Conservation (phyloP, 2,797 vertebrate genomes). For the Tiaroga cobitis region DNA sequence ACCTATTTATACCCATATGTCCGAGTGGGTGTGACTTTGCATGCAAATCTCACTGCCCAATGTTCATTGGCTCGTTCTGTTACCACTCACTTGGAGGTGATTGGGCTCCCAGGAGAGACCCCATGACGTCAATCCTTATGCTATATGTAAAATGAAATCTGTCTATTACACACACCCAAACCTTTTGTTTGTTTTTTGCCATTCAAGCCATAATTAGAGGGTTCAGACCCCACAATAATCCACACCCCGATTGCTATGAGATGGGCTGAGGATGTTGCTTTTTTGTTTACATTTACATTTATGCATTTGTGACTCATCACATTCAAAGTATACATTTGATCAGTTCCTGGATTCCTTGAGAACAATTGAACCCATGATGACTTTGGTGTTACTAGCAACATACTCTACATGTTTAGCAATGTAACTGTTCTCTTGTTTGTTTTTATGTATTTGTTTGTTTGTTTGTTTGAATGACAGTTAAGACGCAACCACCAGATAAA, state of each 20-base stretch:
- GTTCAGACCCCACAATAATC: not conserved
- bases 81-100: not conserved
- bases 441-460: not conserved
- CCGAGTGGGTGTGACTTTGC: too few relatives aligned
- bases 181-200: not conserved
- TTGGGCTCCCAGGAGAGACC: not conserved
- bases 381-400: not conserved
- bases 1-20: too few relatives aligned
- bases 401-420: not conserved
- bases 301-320: not conserved
- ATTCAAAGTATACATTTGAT: not conserved
- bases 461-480: slow-evolving; percentile 65
- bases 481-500: slow-evolving; percentile 68
- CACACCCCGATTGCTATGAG: not conserved
- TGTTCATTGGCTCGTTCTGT: too few relatives aligned
- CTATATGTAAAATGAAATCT: not conserved
- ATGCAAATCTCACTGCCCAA: too few relatives aligned
- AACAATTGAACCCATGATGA: not conserved
- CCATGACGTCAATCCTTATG: not conserved
- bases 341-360: not conserved
- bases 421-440: not conserved
- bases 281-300: not conserved
- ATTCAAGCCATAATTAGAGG: not conserved
- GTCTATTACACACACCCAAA: not conserved
- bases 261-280: not conserved